Evolutionary conservation across 2,113 vertebrate genomes (phyloP).

Genomic region (Gymnorhina tibicen): DNA sequence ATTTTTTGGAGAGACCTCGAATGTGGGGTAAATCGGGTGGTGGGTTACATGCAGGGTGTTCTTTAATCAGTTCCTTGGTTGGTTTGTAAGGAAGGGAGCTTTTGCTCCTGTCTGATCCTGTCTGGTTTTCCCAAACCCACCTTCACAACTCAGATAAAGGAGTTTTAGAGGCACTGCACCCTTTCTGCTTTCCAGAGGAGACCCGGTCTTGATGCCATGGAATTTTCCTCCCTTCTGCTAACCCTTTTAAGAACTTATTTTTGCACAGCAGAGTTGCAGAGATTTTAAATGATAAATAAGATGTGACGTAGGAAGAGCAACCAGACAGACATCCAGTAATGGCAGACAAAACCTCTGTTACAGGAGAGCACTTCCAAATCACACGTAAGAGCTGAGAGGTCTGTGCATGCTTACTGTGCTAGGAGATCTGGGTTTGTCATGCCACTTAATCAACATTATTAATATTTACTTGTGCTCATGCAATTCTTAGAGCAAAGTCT

Average conservation of each 20-base stretch:
- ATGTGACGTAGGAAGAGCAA: not conserved
- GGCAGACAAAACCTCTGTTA: not conserved
- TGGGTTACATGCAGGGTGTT: not conserved
- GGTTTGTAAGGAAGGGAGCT: not conserved
- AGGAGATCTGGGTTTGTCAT: not conserved
- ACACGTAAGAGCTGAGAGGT: not conserved
- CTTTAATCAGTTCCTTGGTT: accelerated
- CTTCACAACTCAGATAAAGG: not conserved
- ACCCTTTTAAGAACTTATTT: not conserved
- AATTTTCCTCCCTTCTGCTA: not conserved
- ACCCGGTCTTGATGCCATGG: not conserved
- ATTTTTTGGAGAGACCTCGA: not conserved
- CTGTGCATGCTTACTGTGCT: not conserved
- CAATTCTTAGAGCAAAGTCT: not conserved
- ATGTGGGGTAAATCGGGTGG: not conserved
- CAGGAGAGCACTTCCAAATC: not conserved
- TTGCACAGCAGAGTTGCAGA: not conserved
- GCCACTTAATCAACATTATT: not conserved
- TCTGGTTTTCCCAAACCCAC: not conserved
- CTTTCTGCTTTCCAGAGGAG: not conserved
- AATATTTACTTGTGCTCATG: not conserved
- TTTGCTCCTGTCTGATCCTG: not conserved
- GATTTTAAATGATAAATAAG: not conserved
- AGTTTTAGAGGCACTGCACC: not conserved
- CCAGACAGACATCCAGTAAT: not conserved